These are phyloP conservation scores for Bellardia pandia DNA, from an alignment of 2,888 invertebrate genomes.

Conservation along the genomic window DNA sequence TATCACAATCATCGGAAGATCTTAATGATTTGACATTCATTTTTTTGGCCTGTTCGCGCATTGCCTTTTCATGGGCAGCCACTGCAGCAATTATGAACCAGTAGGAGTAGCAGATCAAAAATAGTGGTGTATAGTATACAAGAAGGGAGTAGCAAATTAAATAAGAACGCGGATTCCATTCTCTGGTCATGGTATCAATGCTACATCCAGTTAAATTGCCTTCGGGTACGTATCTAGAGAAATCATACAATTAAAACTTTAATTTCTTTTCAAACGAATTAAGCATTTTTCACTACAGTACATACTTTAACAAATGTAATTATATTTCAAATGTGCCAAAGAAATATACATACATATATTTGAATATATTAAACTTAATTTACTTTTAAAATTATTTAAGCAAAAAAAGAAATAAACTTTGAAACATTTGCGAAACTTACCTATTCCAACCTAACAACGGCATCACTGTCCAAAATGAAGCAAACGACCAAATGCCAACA, in stretches of 20 bases:
- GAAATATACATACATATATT: too few species aligned
- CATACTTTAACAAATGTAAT: too few species aligned
- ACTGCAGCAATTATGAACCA: constrained; percentile 86
- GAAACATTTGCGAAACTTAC: constrained; percentile 62
- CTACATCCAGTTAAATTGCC: constrained; percentile 87
- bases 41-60: constrained; percentile 86
- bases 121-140: constrained; percentile 84
- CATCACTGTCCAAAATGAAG: constrained; percentile 85
- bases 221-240: constrained; percentile 86
- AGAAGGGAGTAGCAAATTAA: constrained; percentile 85
- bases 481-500: constrained; percentile 85
- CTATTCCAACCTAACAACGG: constrained; percentile 87
- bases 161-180: constrained; percentile 85
- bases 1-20: constrained; percentile 84
- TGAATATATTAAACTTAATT: too few species aligned
- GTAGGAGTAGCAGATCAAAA: constrained; percentile 86
- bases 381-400: not conserved
- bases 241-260: not conserved
- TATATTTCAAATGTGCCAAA: too few species aligned
- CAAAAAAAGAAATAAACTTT: not conserved
- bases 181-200: constrained; percentile 85
- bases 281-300: too few species aligned
- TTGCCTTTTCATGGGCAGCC: constrained; percentile 85
- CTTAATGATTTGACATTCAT: constrained; percentile 86
- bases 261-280: too few species aligned